Evolutionary conservation across 2,797 vertebrate genomes (phyloP).

Genomic region (Glyptemys insculpta): DNA sequence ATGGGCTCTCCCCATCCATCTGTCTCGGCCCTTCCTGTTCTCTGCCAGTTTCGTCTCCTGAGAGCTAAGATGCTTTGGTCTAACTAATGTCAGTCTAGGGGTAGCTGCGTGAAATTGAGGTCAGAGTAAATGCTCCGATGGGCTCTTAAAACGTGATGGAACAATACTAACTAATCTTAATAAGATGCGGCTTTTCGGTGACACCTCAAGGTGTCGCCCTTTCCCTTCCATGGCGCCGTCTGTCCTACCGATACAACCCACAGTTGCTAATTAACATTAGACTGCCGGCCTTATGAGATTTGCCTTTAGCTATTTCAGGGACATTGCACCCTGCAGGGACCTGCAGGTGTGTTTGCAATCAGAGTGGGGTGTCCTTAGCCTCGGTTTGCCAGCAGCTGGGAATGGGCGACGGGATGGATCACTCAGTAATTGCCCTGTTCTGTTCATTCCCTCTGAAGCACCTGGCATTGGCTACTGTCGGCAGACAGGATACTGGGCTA

Average conservation of each 20-base stretch:
- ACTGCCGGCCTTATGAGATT: background rate
- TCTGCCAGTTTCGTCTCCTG: no score
- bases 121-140: background rate
- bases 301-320: background rate
- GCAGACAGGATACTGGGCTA: no score
- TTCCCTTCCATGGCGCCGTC: background rate
- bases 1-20: no score
- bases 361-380: no score
- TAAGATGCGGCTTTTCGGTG: background rate
- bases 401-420: no score
- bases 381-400: no score
- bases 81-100: background rate
- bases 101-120: background rate
- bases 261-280: background rate
- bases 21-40: no score
- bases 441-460: background rate
- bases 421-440: background rate
- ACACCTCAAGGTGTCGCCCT: background rate
- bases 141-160: background rate
- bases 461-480: no score
- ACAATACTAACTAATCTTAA: background rate
- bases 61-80: background rate
- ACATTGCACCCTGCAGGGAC: no score
- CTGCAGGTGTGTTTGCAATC: no score
- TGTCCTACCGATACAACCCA: background rate